A percentile compares a stretch with the other conserved stretches of the same genome.
Conservation (phyloP, 2,888 invertebrate genomes). For the Sinopyrophorus schimmeli region DNA sequence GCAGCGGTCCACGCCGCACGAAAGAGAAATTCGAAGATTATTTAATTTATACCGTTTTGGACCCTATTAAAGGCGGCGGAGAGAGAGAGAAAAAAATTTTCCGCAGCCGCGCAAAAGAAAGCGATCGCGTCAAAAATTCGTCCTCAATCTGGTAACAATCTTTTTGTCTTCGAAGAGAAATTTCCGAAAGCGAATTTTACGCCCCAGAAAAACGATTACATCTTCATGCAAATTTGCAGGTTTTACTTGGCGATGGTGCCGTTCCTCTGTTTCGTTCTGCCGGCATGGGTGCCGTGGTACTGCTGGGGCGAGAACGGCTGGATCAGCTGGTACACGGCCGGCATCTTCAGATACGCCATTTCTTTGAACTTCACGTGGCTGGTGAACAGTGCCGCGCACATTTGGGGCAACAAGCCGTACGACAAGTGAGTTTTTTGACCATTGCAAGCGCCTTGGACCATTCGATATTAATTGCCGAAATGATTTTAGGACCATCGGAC, state of each 20-base stretch:
- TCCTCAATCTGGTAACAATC: too few relatives aligned
- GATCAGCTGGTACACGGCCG: constrained; percentile 75
- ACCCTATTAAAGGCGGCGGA: too few relatives aligned
- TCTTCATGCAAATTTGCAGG: constrained; percentile 58
- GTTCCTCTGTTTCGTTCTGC: constrained; percentile 77
- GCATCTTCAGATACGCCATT: constrained; percentile 75
- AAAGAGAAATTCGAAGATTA: too few relatives aligned
- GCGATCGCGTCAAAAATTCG: too few relatives aligned
- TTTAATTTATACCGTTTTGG: too few relatives aligned
- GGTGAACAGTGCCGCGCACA: constrained; percentile 92
- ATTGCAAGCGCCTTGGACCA: too few relatives aligned
- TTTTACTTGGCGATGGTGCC: constrained; percentile 78
- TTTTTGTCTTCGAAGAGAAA: too few relatives aligned
- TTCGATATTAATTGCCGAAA: neutral
- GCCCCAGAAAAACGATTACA: too few relatives aligned
- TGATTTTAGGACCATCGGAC: constrained; percentile 70
- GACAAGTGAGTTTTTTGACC: constrained; percentile 68
- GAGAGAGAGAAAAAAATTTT: too few relatives aligned
- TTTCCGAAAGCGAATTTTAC: too few relatives aligned
- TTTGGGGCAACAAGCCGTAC: constrained; percentile 89
- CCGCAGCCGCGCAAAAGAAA: too few relatives aligned
- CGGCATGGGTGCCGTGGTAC: constrained; percentile 74
- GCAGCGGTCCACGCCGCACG: too few relatives aligned
- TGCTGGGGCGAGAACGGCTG: constrained; percentile 76
- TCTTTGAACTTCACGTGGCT: constrained; percentile 88